Percentiles rank a stretch among this genome's conserved stretches.
These are phyloP conservation scores for Stomorhina lunata DNA, from an alignment of 2,888 invertebrate genomes.

Conservation along the genomic window DNA sequence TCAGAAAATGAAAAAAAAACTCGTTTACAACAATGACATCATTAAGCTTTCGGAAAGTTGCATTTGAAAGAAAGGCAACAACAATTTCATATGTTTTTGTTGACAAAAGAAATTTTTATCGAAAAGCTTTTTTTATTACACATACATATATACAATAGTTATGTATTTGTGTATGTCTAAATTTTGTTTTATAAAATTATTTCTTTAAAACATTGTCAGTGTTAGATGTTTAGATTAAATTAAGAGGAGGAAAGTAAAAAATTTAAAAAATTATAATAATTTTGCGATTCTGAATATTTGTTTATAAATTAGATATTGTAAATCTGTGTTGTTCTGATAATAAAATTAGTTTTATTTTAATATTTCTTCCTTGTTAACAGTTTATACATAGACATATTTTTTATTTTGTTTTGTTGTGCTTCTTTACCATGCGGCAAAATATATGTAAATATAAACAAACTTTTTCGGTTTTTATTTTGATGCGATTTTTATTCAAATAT, in stretches of 20 bases:
- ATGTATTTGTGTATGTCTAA: no score
- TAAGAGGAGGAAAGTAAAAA: no score
- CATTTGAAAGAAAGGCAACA: background rate
- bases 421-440: slow-evolving; percentile 37
- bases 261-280: no score
- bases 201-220: no score
- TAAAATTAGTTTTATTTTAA: no score
- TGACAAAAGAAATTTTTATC: background rate
- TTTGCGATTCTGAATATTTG: no score
- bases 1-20: background rate
- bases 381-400: background rate
- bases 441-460: slow-evolving; percentile 56
- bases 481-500: background rate
- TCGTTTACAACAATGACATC: slow-evolving; percentile 30
- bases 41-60: slow-evolving; percentile 50
- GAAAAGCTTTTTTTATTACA: slow-evolving; percentile 24
- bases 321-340: no score
- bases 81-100: background rate
- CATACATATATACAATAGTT: no score
- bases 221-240: no score
- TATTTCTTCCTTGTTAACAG: background rate
- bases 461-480: slow-evolving; percentile 32
- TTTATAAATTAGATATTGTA: no score
- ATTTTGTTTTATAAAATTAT: no score
- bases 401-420: background rate